Percentiles rank a stretch among this genome's conserved stretches.
Evolutionary conservation across 1,140 invertebrate genomes (phyloP).

Genomic region (Helicoverpa armigera): DNA sequence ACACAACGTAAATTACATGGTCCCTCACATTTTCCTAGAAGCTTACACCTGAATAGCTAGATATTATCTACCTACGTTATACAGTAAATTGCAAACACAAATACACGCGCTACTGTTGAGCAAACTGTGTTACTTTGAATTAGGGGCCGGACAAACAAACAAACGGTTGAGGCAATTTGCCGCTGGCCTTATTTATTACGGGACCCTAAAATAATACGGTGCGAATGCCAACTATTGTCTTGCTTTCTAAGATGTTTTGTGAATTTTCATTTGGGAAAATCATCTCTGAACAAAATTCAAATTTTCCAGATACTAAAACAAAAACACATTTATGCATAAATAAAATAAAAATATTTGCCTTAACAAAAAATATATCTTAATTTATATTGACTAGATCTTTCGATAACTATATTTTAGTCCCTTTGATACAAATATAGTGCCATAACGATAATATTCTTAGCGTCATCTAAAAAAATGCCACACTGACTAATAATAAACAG

Average conservation of each 20-base stretch:
- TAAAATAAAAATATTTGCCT: no score
- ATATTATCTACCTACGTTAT: conserved; percentile 45
- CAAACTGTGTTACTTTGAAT: conserved; percentile 72
- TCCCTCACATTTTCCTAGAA: conserved; percentile 31
- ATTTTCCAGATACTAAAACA: neutral
- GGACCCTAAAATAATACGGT: conserved; percentile 56
- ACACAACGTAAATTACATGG: conserved; percentile 15
- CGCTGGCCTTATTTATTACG: conserved; percentile 63
- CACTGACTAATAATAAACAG: no score
- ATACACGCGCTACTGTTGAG: conserved; percentile 58
- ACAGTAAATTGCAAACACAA: conserved; percentile 65
- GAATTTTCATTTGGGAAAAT: conserved; percentile 31
- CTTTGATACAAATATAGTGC: neutral
- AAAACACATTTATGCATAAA: neutral
- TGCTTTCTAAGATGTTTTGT: conserved; percentile 41
- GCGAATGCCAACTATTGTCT: conserved; percentile 44
- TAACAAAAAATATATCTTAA: no score
- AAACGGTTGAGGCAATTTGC: conserved; percentile 61
- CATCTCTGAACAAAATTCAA: neutral
- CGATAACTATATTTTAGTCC: no score
- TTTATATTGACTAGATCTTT: no score
- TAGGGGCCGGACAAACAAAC: conserved; percentile 65
- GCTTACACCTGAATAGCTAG: conserved; percentile 40
- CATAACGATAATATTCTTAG: no score
- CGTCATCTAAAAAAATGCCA: no score